Conservation (phyloP, 1,140 invertebrate genomes). For the Protaetia brevitarsis region DNA sequence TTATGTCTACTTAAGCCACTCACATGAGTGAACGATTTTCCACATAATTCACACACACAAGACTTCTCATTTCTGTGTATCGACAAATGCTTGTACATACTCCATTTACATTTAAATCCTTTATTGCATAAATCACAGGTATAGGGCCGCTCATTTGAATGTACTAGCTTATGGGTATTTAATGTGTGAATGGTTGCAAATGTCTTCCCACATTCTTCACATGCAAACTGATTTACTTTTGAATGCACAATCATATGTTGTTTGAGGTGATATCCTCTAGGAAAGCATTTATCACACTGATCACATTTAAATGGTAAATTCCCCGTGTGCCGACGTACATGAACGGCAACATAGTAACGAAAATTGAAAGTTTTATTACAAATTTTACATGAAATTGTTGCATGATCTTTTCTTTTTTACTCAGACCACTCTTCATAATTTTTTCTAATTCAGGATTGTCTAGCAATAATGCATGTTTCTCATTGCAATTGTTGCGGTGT, state of each 20-base stretch:
- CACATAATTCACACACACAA: background rate
- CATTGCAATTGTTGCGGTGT: too few species aligned
- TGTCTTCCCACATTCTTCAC: constrained; percentile 64
- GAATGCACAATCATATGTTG: background rate
- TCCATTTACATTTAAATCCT: constrained; percentile 47
- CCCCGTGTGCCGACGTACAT: background rate
- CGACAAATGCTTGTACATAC: constrained; percentile 57
- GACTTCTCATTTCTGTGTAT: constrained; percentile 64
- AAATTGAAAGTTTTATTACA: too few species aligned
- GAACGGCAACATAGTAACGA: too few species aligned
- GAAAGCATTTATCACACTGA: background rate
- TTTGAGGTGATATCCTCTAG: background rate
- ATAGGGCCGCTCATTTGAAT: too few species aligned
- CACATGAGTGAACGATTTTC: background rate
- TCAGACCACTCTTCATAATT: too few species aligned
- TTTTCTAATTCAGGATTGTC: too few species aligned
- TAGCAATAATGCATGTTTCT: too few species aligned
- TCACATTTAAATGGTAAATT: background rate
- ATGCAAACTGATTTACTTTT: constrained; percentile 66
- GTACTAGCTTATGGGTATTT: too few species aligned
- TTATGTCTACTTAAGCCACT: background rate
- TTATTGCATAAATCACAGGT: too few species aligned
- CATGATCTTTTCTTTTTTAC: too few species aligned
- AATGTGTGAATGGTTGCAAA: too few species aligned
- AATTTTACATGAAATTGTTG: too few species aligned